Evolutionary conservation across 2,113 vertebrate genomes (phyloP).

Genomic region (human): GRCh38 chr1:226203001-226203500

Average conservation of each 20-base stretch:
- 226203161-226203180: too few species aligned
- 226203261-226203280: not conserved
- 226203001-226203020: too few species aligned
- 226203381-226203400: fast-evolving
- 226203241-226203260: not conserved
- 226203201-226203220: not conserved
- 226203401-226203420: too few species aligned
- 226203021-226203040: too few species aligned
- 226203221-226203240: not conserved
- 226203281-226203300: not conserved
- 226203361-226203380: not conserved
- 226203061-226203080: not conserved
- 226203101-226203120: not conserved
- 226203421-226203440: not conserved
- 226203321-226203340: not conserved
- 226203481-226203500: not conserved
- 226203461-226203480: not conserved
- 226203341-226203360: not conserved
- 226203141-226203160: not conserved
- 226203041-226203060: not conserved
- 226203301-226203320: not conserved
- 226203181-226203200: not conserved
- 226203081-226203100: not conserved
- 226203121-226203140: not conserved
- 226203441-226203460: not conserved